These are phyloP conservation scores for Tetrax tetrax DNA, from an alignment of 2,113 vertebrate genomes.

Conservation along the genomic window DNA sequence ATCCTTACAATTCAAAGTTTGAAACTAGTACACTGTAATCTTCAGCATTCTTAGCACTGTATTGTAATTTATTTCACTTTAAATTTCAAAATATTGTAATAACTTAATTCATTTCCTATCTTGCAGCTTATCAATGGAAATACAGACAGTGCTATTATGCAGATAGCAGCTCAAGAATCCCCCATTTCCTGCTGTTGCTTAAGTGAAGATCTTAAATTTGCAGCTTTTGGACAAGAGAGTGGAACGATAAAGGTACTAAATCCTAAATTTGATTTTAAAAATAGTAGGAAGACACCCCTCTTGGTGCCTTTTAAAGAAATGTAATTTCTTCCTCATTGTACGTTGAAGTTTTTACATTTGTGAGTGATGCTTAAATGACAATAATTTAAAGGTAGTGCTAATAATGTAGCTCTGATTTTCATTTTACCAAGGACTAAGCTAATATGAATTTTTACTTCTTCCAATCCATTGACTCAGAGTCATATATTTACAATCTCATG, in stretches of 20 bases:
- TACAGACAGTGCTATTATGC: constrained; percentile 77
- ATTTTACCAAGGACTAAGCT: not conserved
- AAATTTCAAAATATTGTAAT: not conserved
- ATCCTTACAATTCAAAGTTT: not conserved
- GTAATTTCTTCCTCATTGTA: not conserved
- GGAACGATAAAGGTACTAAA: constrained; percentile 85
- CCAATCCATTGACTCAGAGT: not conserved
- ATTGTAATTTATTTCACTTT: not conserved
- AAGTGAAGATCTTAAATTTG: constrained; percentile 70
- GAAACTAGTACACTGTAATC: not conserved
- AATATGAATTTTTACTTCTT: not conserved
- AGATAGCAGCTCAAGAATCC: constrained; percentile 78
- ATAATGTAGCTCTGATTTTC: not conserved
- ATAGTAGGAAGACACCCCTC: not conserved
- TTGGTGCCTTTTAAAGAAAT: not conserved
- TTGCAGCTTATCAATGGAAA: constrained; percentile 85
- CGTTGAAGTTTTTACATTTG: not conserved
- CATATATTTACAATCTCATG: not conserved
- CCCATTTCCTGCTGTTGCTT: constrained; percentile 87
- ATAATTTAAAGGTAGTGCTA: not conserved
- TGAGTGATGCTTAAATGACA: not conserved
- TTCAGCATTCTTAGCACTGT: not conserved
- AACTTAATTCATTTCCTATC: not conserved
- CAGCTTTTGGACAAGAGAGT: constrained; percentile 83
- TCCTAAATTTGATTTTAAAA: not conserved